Percentiles rank a stretch among this genome's conserved stretches.
Conservation (phyloP, 2,113 vertebrate species). For the Eudyptes chrysolophus region DNA sequence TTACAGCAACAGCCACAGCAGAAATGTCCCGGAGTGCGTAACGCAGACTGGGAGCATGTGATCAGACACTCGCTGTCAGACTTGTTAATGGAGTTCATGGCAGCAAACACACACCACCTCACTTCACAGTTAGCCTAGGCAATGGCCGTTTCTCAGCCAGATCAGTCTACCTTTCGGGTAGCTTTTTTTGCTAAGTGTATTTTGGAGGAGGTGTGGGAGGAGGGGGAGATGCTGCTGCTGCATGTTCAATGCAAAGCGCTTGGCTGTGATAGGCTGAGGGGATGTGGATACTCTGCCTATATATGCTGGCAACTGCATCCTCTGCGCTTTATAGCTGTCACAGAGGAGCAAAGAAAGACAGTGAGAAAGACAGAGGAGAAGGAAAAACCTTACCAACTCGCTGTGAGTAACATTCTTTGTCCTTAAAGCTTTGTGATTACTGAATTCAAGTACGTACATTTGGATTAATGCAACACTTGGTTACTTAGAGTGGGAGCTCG, state of each 20-base stretch:
- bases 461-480: background rate
- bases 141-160: background rate
- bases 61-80: background rate
- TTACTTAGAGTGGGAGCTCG: background rate
- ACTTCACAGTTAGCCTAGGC: background rate
- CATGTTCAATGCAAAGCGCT: constrained; percentile 41
- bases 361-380: background rate
- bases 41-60: background rate
- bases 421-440: background rate
- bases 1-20: background rate
- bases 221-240: constrained; percentile 46
- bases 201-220: constrained; percentile 1
- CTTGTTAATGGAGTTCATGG: background rate
- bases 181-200: background rate
- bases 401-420: constrained; percentile 74
- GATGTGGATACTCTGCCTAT: constrained; percentile 65
- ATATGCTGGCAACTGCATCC: constrained; percentile 66
- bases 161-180: background rate
- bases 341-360: constrained; percentile 45
- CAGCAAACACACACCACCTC: background rate
- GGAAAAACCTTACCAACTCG: background rate
- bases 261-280: constrained; percentile 76
- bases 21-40: background rate
- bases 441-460: background rate
- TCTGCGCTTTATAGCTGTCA: constrained; percentile 62